These are phyloP conservation scores for Crocodylus rhombifer DNA, from an alignment of 2,797 vertebrate genomes.

Conservation along the genomic window DNA sequence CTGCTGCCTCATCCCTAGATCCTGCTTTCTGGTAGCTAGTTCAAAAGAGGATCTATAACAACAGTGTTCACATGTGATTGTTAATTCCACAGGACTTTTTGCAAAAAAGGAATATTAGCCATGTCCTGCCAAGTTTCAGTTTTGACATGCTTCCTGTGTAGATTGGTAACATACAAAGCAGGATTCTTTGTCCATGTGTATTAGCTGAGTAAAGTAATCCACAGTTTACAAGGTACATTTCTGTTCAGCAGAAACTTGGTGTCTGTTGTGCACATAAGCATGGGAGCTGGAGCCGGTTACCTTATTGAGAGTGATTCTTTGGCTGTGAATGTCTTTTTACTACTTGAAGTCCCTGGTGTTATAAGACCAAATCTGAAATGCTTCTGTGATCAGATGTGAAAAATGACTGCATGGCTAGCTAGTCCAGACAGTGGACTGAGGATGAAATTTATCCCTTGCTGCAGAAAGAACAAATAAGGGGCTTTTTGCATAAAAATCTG, in stretches of 20 bases:
- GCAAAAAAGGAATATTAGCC: neutral
- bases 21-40: neutral
- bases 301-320: neutral
- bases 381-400: neutral
- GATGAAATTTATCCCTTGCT: neutral
- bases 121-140: fast-evolving
- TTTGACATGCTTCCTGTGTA: no score
- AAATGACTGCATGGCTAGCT: neutral
- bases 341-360: no score
- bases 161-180: no score
- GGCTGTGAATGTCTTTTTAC: neutral
- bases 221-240: no score
- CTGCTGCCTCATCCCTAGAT: neutral
- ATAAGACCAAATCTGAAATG: neutral
- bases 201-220: no score
- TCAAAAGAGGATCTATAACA: neutral
- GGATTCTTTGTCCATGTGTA: no score
- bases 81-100: neutral
- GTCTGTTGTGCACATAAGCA: no score
- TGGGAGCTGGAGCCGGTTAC: no score
- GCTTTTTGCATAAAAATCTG: neutral
- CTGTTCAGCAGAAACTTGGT: no score
- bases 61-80: neutral
- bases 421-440: neutral
- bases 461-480: neutral